Base-by-base conservation (phyloP, 2,888 invertebrate genomes). In the Iphiclides podalirius region DNA sequence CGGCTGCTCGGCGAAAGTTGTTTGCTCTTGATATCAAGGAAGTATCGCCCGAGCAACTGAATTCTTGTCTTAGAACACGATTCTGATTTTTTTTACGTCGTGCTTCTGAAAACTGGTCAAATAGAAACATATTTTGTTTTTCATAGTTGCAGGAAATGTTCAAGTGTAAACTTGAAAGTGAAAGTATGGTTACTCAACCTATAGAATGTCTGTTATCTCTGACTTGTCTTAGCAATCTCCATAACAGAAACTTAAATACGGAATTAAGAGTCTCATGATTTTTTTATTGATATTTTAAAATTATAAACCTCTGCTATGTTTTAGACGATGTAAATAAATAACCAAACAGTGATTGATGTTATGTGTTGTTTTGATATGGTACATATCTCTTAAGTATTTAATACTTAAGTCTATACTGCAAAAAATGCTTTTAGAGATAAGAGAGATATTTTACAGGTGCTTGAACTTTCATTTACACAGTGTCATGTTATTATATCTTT, bases 11-110 rank as follows among this genome's bases (percentile, higher is more conserved):
- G 83, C 78, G 84, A 86, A 87, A 86, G 84, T 87, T 84, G 84
- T 86, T 83, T 81, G 79, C 67, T 80, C 79, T 79, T 77, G 75
- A 70, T 74, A 73, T 67, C 66, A 60, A 80, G 84, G 82, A 86
- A 86, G 79, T 82, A 71, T 67, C 52, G 53, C 61, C 59, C 55
- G 52, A 61, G 64, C 58, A 61, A 66, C 65, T 61, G 59, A 67
- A 68, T 67, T 72, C 70, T 61, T 62, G 70, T 73, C 64, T 67
- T 66, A 65, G 71, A 56, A 59, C 63, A 63, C 50, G 36, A 50
- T 53, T 53, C 58, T 58, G 63, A 62, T 59, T 60, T 28, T 48
- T 52, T 40, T 49, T 28, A 42, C 36, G 28, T 34, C 3, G 33
- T 38, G 31, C 45, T 15, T 12, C 9, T 31, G 38, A 26, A 26